Evolutionary conservation across 2,797 vertebrate species (phyloP), one percentile per base, ranked within the genome.

Genomic region (Sphaeramia orbicularis): DNA sequence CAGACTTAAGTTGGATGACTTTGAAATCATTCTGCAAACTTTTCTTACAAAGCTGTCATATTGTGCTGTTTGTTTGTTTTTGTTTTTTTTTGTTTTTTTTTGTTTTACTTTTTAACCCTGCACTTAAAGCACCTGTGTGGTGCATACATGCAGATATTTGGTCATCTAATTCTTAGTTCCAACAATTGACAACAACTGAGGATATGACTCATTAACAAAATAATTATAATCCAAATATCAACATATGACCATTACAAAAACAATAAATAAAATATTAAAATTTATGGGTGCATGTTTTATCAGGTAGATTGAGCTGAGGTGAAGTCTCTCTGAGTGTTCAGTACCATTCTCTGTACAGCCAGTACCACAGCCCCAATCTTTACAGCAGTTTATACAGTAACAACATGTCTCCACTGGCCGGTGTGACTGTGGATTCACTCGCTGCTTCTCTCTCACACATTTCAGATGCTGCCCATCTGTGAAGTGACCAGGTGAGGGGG

Each of bases 401-500:
- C 49, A 36, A 50, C 15, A 52, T 19, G 55, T 51, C 45, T 36
- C 37, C 50, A 47, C 21, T 11, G 40, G 35, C 21, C 18, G 49
- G 30, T 45, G 51, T 43, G 42, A 57, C 12, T 40, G 24, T 15
- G 62, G 32, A 50, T 61, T 67, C 52, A 18, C 13, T 58, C 49
- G 53, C 35, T 52, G 44, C 36, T 68, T 24, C 41, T 41, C 36
- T 32, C 19, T 50, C 38, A 14, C 92, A 95, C 60, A 0, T 84
- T 93, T 89, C 94, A 99, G 60, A 98, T 94, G 65, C 92, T 60
- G 1, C 91, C 93, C 85, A 98, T 94, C 85, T 96, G 96, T 30
- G 96, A 80, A 40, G 89, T 83, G 12, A 95, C 86, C 68, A 89
- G 88, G 57, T 96, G 96, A 41, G 95, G 91, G 0, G 93, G 62